Percentiles rank a stretch among this genome's conserved stretches.
These are phyloP conservation scores for Ennomos quercinarius DNA, from an alignment of 2,888 invertebrate genomes.

Conservation along the genomic window DNA sequence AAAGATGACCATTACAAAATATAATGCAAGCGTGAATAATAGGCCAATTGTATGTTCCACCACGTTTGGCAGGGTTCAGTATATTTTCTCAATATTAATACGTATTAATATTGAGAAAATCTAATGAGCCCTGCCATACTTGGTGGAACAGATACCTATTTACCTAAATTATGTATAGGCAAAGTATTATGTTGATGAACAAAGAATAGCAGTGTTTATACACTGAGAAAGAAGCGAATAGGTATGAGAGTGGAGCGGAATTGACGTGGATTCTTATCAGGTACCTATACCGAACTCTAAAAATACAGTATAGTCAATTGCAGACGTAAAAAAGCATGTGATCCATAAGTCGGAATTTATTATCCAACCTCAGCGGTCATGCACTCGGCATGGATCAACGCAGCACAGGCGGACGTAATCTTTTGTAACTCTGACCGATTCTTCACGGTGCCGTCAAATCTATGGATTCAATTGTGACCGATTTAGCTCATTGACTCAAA, in stretches of 20 bases:
- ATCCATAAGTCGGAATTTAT: constrained; percentile 38
- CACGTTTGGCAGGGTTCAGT: too few relatives aligned
- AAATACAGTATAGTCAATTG: constrained; percentile 19
- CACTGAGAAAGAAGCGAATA: too few relatives aligned
- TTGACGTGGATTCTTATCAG: too few relatives aligned
- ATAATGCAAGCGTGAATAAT: constrained; percentile 1
- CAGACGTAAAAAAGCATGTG: constrained; percentile 33
- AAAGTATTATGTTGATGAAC: too few relatives aligned
- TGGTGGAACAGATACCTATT: too few relatives aligned
- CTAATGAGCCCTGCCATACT: too few relatives aligned
- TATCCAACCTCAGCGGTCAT: constrained; percentile 40
- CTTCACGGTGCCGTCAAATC: constrained; percentile 70
- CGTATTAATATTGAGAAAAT: too few relatives aligned
- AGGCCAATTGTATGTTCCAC: too few relatives aligned
- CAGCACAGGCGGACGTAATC: constrained; percentile 45
- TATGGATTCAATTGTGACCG: constrained; percentile 76
- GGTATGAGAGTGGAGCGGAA: too few relatives aligned
- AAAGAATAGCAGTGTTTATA: too few relatives aligned
- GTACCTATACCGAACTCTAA: background rate
- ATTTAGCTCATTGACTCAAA: constrained; percentile 76
- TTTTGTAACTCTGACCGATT: constrained; percentile 76
- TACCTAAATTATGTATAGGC: too few relatives aligned
- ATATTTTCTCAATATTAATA: too few relatives aligned
- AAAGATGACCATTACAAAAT: constrained; percentile 22
- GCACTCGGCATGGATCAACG: constrained; percentile 49